Conservation (phyloP, 1,140 invertebrate genomes). For the Psilanteris sp. region DNA sequence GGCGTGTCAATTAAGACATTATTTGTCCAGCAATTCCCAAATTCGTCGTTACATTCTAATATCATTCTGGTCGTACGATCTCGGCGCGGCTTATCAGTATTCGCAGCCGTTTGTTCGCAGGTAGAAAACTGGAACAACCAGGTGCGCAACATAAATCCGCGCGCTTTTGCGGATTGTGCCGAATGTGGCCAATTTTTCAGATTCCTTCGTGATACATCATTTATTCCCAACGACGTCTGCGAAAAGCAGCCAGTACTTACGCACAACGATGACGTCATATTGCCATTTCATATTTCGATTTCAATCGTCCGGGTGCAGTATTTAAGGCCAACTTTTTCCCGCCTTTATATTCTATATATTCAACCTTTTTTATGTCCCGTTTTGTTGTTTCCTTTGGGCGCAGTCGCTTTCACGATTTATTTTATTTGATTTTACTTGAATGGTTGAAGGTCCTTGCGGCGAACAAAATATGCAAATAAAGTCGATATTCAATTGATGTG, state of each 20-base stretch:
- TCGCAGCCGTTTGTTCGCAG: constrained; percentile 49
- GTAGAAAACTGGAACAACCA: constrained; percentile 39
- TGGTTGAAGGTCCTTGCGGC: background rate
- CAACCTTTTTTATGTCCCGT: too few species aligned
- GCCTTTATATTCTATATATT: too few species aligned
- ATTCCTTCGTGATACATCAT: constrained; percentile 10
- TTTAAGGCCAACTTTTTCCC: too few species aligned
- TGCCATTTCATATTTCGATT: too few species aligned
- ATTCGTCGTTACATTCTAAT: background rate
- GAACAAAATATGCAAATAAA: constrained; percentile 31
- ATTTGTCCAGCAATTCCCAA: constrained; percentile 7
- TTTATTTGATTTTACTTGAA: constrained; percentile 21
- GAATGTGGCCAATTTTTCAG: constrained; percentile 27
- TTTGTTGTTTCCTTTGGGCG: background rate
- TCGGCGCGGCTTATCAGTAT: constrained; percentile 30
- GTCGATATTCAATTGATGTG: constrained; percentile 29
- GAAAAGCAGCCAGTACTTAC: too few species aligned
- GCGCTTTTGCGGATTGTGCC: constrained; percentile 19
- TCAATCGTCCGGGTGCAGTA: too few species aligned
- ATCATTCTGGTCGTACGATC: constrained; percentile 7
- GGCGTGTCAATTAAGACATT: constrained; percentile 23
- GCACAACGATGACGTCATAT: background rate
- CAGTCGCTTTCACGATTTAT: constrained; percentile 11
- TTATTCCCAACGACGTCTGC: background rate
- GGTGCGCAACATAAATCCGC: constrained; percentile 40